phyloP scores from a whole-genome alignment of 2,888 invertebrate species.

The Hirudinaria manillensis region DNA sequence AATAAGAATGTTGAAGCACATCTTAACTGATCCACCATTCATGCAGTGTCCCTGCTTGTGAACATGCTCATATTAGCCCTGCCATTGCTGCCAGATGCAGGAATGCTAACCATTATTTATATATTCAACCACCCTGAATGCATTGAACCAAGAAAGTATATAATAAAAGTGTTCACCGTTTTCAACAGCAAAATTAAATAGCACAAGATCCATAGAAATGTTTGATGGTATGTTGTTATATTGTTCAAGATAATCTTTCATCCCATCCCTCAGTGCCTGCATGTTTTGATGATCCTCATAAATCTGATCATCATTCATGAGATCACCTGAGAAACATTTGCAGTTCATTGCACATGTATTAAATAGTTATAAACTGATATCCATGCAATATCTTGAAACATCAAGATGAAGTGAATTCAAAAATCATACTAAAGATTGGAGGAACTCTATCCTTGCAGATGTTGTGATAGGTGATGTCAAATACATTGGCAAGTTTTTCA shows the following conservation, averaged over 20 bases:
- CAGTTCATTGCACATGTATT: background rate
- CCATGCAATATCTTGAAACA: background rate
- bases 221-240: conserved; percentile 75
- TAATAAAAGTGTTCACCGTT: conserved; percentile 57
- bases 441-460: conserved; percentile 67
- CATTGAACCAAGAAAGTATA: background rate
- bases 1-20: no score
- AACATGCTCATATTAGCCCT: no score
- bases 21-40: no score
- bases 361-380: background rate
- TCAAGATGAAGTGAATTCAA: background rate
- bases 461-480: conserved; percentile 73
- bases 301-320: conserved; percentile 69
- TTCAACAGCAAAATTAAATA: conserved; percentile 79
- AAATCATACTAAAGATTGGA: conserved; percentile 60
- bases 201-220: conserved; percentile 72
- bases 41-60: no score
- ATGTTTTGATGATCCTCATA: conserved; percentile 74
- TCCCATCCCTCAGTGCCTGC: conserved; percentile 48
- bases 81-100: no score
- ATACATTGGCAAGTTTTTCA: conserved; percentile 70
- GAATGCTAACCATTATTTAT: no score
- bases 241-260: conserved; percentile 56
- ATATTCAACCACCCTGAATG: background rate
- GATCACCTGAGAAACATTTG: conserved; percentile 62